Conservation (phyloP, 2,113 vertebrate genomes). For the Sorex fumeus region DNA sequence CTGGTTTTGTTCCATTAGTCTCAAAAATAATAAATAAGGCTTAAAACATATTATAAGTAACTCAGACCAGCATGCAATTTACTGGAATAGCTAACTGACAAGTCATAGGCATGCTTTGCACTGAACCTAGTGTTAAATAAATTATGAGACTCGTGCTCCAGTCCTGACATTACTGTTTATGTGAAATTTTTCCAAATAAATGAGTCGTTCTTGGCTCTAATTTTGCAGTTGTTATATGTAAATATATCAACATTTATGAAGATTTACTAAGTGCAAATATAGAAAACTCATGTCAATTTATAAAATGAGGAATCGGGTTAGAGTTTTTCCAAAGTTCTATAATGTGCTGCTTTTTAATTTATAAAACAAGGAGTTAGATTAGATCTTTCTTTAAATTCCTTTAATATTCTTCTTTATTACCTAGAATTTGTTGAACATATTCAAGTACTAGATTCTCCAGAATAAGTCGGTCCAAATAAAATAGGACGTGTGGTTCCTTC, state of each 20-base stretch:
- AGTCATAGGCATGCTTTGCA: not conserved
- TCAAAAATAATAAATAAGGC: slow-evolving; percentile 22
- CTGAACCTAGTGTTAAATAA: not conserved
- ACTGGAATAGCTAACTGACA: not conserved
- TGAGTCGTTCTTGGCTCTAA: not conserved
- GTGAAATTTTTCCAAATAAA: slow-evolving; percentile 14
- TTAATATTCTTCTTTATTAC: slow-evolving; percentile 46
- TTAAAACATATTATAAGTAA: not conserved
- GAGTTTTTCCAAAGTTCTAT: not conserved
- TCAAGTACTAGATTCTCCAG: slow-evolving; percentile 13
- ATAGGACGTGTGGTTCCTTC: not conserved
- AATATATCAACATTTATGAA: not conserved
- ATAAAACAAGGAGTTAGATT: slow-evolving; percentile 25
- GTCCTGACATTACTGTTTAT: not conserved
- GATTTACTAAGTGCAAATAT: not conserved
- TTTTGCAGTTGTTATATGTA: not conserved
- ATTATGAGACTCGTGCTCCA: not conserved
- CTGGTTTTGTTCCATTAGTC: not conserved
- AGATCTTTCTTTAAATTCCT: not conserved
- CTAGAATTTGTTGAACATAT: slow-evolving; percentile 23
- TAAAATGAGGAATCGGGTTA: not conserved
- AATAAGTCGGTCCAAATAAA: slow-evolving; percentile 54
- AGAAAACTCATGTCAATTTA: not conserved
- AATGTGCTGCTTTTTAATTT: slow-evolving; percentile 4
- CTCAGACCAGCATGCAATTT: not conserved